Conservation (phyloP, 1,140 invertebrate genomes). For the Drosophila kurseongensis region DNA sequence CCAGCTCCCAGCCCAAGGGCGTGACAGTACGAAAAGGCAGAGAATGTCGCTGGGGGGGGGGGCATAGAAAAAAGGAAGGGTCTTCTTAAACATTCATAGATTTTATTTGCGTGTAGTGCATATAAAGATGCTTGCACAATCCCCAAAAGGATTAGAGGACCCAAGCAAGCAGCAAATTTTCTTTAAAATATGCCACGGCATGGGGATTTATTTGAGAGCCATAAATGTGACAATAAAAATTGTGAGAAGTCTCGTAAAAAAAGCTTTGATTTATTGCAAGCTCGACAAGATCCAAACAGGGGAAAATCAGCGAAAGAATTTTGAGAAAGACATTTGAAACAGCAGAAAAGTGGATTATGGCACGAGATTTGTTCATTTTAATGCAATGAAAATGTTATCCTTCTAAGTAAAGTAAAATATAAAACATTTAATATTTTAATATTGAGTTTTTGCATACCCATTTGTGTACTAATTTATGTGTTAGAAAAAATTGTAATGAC, state of each 20-base stretch:
- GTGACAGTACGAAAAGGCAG: conserved; percentile 42
- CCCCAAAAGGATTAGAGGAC: conserved; percentile 62
- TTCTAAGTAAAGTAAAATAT: no score
- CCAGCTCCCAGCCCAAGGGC: background rate
- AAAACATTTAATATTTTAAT: no score
- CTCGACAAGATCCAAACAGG: conserved; percentile 1
- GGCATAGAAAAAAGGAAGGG: background rate
- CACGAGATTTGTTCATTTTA: no score
- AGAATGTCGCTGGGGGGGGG: background rate
- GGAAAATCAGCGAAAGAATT: background rate
- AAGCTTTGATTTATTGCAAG: conserved; percentile 14
- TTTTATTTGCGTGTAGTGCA: conserved; percentile 57
- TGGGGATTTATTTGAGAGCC: conserved; percentile 35
- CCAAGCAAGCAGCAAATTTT: conserved; percentile 17
- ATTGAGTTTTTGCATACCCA: no score
- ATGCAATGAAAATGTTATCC: no score
- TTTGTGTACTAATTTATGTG: no score
- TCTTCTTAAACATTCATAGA: conserved; percentile 69
- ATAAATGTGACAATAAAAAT: conserved; percentile 57
- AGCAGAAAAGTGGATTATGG: background rate
- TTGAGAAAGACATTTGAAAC: background rate
- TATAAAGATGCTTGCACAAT: conserved; percentile 48
- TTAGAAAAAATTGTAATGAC: no score
- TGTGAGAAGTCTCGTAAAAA: conserved; percentile 28
- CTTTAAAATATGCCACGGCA: conserved; percentile 5